Evolutionary conservation across 2,797 vertebrate genomes (phyloP).

Genomic region (Lacerta bilineata): DNA sequence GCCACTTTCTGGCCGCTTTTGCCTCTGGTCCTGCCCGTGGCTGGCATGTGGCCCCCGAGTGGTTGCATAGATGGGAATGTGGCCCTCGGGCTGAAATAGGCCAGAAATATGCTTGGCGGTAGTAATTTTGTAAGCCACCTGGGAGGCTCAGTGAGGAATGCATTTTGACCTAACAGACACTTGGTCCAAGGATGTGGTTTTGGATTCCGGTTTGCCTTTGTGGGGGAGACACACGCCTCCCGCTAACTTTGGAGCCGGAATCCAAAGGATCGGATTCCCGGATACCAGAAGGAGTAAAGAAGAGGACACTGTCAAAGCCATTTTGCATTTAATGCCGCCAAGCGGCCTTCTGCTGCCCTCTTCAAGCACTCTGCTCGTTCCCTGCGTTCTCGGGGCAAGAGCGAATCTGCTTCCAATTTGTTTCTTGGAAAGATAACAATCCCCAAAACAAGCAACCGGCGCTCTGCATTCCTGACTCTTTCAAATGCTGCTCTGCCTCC

Average conservation of each 20-base stretch:
- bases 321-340: rapidly evolving
- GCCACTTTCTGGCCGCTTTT: too few species aligned
- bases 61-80: too few species aligned
- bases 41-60: too few species aligned
- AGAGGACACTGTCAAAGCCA: not conserved
- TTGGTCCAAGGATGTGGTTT: not conserved
- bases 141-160: not conserved
- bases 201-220: not conserved
- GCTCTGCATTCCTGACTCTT: rapidly evolving
- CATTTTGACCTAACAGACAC: not conserved
- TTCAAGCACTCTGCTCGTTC: too few species aligned
- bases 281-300: constrained; percentile 16
- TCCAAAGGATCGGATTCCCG: not conserved
- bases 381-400: too few species aligned
- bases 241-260: not conserved
- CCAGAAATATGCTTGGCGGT: too few species aligned
- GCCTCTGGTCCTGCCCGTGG: too few species aligned
- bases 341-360: not conserved
- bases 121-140: not conserved
- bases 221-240: not conserved
- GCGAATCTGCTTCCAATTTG: constrained; percentile 49
- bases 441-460: constrained; percentile 29
- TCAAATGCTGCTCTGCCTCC: rapidly evolving
- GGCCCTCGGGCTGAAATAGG: too few species aligned
- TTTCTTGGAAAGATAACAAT: constrained; percentile 57